Evolutionary conservation across 2,113 vertebrate species (phyloP), one percentile per base, ranked within the genome.

Genomic region (Cisticola juncidis): DNA sequence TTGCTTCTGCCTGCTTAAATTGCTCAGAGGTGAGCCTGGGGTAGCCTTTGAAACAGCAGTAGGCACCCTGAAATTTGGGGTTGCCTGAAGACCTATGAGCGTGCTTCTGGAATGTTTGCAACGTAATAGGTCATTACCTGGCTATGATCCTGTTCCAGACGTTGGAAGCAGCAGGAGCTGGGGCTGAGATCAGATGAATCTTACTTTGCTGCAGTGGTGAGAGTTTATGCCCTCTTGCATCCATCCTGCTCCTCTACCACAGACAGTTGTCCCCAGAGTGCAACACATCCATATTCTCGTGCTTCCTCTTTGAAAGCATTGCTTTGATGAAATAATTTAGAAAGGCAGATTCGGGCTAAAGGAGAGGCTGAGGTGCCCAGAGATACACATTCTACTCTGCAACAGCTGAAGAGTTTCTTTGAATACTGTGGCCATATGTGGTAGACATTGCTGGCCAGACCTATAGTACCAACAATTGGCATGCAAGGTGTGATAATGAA

Each of bases 371-470:
- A 33, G 14, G 61, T 66, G 19, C 51, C 31, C 25, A 73, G 21
- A 50, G 64, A 17, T 21, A 35, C 8, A 24, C 20, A 28, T 73
- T 38, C 31, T 48, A 12, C 14, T 87, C 29, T 90, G 78, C 69
- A 48, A 6, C 31, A 78, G 60, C 26, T 1, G 1, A 6, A 60
- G 19, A 42, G 5, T 57, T 73, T 44, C 70, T 53, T 78, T 36
- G 42, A 81, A 78, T 48, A 62, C 22, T 6, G 4, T 3, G 24
- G 31, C 19, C 66, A 70, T 74, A 70, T 47, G 12, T 44, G 38
- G 14, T 20, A n/a, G 33, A 42, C 0, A 0, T 24, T 51, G 26
- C 33, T 84, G 73, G 40, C 29, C 73, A 85, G 31, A 25, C 16
- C 13, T 45, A 9, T 12, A 53, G 18, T 69, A 23, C 0, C 2